Base-by-base conservation (phyloP, 2,888 invertebrate species). In the Lissonota sp. region DNA sequence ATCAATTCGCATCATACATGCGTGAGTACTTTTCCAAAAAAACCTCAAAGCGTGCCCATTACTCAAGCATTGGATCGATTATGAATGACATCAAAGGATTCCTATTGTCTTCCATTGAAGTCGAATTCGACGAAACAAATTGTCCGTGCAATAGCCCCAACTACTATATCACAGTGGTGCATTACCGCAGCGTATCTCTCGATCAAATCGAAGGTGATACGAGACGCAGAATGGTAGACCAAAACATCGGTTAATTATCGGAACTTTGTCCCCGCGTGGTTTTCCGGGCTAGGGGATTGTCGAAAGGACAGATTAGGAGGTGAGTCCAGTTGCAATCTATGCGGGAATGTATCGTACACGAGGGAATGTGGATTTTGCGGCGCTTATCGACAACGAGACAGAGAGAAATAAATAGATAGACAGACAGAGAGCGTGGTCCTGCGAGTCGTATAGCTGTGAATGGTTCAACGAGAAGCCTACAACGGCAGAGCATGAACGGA, bases 321-420 rank as follows among this genome's bases (percentile, higher is more conserved):
- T 75, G 60, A 71, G 66, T 74, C 58, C 55, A 73, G 60, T 55
- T 55, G 62, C 62, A 67, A 79, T 40, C 71, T 46, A 49, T 67
- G n/a, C 62, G 39, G 42, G 80, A 72, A 26, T 67, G 76, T 72
- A 80, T 67, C 44, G 80, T 67, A 71, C 76, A 76, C 75, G 49
- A 10, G 76, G 80, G 76, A 78, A 60, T 63, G 70, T 70, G 53
- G 46, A 66, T 72, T 76, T 69, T 55, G 26, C 26, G 67, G 76
- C 58, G 66, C 76, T 80, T 76, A 76, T 80, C 72, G 71, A 63
- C 16, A n/a, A 62, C 10, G 53, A n/a, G 53, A 53, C 5, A 53
- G 53, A 53, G n/a, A 55, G 53, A 49, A 12, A 46, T 10, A 55
- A 14, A 55, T 12, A 6, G 53, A 26, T 26, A 16, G 53, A 14